Percentiles rank a stretch among this genome's conserved stretches.
These are phyloP conservation scores for Rapana venosa DNA, from an alignment of 2,888 invertebrate genomes.

Conservation along the genomic window DNA sequence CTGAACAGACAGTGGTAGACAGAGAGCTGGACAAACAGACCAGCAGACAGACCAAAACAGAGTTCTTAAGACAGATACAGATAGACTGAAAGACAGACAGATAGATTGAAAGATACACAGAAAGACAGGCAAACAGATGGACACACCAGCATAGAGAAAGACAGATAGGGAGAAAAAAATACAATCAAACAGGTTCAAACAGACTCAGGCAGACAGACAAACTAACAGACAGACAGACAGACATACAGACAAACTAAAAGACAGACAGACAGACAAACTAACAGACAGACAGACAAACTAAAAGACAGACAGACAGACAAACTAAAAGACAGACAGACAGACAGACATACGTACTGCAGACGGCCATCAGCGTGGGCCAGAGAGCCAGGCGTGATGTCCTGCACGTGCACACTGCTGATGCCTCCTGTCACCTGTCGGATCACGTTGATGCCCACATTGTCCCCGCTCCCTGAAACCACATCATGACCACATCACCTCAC, in stretches of 20 bases:
- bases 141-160: not conserved
- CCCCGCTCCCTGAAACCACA: slow-evolving; percentile 46
- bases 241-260: not conserved
- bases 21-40: not conserved
- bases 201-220: not conserved
- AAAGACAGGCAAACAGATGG: not conserved
- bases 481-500: too few species aligned
- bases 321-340: not conserved
- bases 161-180: not conserved
- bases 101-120: not conserved
- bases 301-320: not conserved
- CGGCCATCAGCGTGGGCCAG: slow-evolving; percentile 66
- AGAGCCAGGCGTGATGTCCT: slow-evolving; percentile 68
- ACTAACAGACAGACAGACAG: not conserved
- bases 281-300: slow-evolving; percentile 6
- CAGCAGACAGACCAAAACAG: not conserved
- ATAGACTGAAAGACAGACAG: not conserved
- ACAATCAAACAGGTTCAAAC: not conserved
- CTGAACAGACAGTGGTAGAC: not conserved
- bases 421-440: slow-evolving; percentile 69
- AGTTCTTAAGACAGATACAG: not conserved
- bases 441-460: slow-evolving; percentile 70
- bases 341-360: slow-evolving; percentile 65
- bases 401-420: slow-evolving; percentile 67
- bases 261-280: not conserved